A percentile compares a stretch with the other conserved stretches of the same genome.
Conservation (phyloP, 2,113 vertebrate genomes). For the Prunella himalayana region DNA sequence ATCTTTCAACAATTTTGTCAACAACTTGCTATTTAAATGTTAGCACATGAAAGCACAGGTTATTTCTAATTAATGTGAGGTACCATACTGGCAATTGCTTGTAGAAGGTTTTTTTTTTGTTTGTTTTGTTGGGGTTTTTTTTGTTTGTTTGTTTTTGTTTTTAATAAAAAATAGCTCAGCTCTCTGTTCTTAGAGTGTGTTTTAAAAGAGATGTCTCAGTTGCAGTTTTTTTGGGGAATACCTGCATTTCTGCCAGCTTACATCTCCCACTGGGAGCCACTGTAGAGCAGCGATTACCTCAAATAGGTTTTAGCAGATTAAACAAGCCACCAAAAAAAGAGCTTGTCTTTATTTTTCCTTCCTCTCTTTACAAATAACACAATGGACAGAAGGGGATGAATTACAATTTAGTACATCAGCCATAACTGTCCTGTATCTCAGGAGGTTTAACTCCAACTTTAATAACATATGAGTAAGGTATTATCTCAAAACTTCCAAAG, state of each 20-base stretch:
- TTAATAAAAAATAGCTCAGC: neutral
- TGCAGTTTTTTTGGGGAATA: neutral
- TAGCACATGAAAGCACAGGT: neutral
- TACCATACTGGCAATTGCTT: neutral
- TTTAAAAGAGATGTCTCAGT: neutral
- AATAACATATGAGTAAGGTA: neutral
- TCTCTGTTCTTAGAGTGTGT: neutral
- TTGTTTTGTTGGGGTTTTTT: neutral
- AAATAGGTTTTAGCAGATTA: conserved; percentile 14
- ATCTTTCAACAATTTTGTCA: neutral
- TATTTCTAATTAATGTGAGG: neutral
- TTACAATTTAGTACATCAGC: neutral
- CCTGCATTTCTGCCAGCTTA: conserved; percentile 21
- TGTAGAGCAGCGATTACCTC: conserved; percentile 30
- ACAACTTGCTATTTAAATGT: neutral
- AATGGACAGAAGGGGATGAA: neutral
- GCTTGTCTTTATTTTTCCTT: neutral
- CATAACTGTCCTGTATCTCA: neutral
- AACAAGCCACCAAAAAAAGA: neutral
- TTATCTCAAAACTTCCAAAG: neutral
- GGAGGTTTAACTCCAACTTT: neutral
- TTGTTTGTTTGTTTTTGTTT: neutral
- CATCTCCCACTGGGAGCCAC: conserved; percentile 23
- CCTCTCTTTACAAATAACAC: neutral
- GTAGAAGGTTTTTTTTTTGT: neutral